Conservation (phyloP, 2,888 invertebrate species). For the Euclidia mi region DNA sequence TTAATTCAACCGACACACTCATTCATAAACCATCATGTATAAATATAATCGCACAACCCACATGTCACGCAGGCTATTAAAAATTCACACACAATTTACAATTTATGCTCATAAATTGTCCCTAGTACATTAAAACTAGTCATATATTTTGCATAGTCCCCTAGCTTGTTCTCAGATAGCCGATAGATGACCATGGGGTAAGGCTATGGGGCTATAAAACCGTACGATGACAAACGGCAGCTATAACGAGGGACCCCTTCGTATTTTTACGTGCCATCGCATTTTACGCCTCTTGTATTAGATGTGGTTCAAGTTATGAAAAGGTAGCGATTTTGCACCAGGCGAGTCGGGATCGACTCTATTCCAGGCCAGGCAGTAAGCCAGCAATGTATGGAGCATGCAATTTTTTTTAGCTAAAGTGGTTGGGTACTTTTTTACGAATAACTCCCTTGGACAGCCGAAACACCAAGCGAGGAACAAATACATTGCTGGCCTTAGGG, state of each 20-base stretch:
- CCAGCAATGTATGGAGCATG: too few species aligned
- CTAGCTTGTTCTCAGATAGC: constrained; percentile 41
- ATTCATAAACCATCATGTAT: not conserved
- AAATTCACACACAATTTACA: constrained; percentile 52
- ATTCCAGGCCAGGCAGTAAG: too few species aligned
- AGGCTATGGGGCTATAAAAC: constrained; percentile 67
- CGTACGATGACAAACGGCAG: constrained; percentile 78
- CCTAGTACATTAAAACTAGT: constrained; percentile 43
- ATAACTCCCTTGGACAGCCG: too few species aligned
- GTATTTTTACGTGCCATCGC: constrained; percentile 77
- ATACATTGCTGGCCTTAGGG: too few species aligned
- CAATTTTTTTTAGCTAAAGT: too few species aligned
- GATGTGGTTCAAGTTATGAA: constrained; percentile 28
- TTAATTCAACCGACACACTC: too few species aligned
- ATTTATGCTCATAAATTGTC: constrained; percentile 39
- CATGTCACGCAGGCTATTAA: constrained; percentile 28
- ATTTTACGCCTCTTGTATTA: constrained; percentile 66
- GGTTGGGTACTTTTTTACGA: too few species aligned
- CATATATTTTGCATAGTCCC: constrained; percentile 56
- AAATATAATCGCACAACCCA: not conserved
- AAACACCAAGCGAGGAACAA: too few species aligned
- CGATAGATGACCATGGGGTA: constrained; percentile 65
- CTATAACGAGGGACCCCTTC: constrained; percentile 69
- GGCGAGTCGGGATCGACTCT: too few species aligned
- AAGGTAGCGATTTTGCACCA: constrained; percentile 14